Evolutionary conservation across 2,888 invertebrate genomes (phyloP), one percentile per base, ranked within the genome.

Genomic region (Cerastis leucographa): DNA sequence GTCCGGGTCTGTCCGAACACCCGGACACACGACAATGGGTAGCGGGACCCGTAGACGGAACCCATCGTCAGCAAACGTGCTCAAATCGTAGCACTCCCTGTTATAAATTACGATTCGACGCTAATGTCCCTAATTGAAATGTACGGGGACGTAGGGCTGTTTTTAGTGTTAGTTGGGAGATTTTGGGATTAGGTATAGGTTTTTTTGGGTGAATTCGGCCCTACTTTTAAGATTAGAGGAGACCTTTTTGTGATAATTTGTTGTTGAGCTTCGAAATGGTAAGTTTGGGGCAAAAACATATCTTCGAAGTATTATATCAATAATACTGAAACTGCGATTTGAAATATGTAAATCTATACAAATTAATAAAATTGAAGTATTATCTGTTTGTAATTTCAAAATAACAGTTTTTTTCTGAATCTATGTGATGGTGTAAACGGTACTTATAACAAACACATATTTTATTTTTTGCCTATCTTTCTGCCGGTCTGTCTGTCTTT

Each of bases 11-110:
- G 56, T 65, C 67, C 81, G 83, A 25, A 72, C 84, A 91, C 91
- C 91, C 91, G 90, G 85, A 84, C 85, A 84, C 84, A 89, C 88
- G 90, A 94, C 93, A 93, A 94, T 92, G 88, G 92, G 88, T 89
- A 88, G 89, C 89, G 87, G 87, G 84, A 88, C 89, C 87, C 90
- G 88, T 86, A 88, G 86, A 86, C 85, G 86, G 87, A 90, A 91
- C 88, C 90, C 89, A 90, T 89, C 88, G 92, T 94, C 94, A 94
- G 93, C 94, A 92, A 92, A 91, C 90, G 89, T 89, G 91, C 90
- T 92, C 89, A 91, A 91, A 92, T 90, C 89, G 80, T 80, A 25
- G 82, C 72, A 86, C 81, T 90, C 91, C 66, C 80, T 77, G 80
- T 88, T 80, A 78, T 66, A 72, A 68, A 75, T 70, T 64, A 35